Evolutionary conservation across 2,797 vertebrate species (phyloP).

Genomic region (Pipistrellus pipistrellus): DNA sequence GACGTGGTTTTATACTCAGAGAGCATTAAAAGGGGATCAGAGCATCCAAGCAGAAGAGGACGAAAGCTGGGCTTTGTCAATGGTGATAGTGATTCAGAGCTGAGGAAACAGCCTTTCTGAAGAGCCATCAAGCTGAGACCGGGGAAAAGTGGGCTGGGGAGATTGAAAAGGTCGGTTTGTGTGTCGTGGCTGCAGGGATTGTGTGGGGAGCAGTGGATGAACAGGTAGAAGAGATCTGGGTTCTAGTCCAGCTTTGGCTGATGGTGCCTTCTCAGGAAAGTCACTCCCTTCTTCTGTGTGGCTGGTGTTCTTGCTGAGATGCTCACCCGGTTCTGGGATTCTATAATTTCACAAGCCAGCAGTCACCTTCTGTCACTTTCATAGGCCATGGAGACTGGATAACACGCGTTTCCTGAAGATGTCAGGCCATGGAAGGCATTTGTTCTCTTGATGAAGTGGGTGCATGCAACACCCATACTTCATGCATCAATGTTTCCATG

Average conservation of each 20-base stretch:
- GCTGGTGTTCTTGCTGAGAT: neutral
- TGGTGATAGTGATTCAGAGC: neutral
- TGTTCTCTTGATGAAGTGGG: neutral
- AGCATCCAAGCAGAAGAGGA: neutral
- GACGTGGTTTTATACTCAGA: neutral
- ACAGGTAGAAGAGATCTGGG: neutral
- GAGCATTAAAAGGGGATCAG: neutral
- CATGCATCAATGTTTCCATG: neutral
- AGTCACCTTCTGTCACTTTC: neutral
- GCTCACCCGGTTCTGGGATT: neutral
- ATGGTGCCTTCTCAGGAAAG: neutral
- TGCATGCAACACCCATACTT: neutral
- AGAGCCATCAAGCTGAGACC: neutral
- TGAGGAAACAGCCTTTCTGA: neutral
- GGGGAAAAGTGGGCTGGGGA: accelerated
- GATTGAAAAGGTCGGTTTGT: too few relatives aligned
- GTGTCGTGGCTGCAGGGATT: accelerated
- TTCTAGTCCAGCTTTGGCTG: too few relatives aligned
- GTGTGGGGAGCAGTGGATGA: accelerated
- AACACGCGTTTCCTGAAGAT: neutral
- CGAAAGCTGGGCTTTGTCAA: neutral
- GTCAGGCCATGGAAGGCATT: neutral
- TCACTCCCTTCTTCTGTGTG: neutral
- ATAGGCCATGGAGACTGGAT: neutral
- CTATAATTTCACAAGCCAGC: neutral